Conservation (phyloP, 2,888 invertebrate species). For the Mellilla xanthometata region DNA sequence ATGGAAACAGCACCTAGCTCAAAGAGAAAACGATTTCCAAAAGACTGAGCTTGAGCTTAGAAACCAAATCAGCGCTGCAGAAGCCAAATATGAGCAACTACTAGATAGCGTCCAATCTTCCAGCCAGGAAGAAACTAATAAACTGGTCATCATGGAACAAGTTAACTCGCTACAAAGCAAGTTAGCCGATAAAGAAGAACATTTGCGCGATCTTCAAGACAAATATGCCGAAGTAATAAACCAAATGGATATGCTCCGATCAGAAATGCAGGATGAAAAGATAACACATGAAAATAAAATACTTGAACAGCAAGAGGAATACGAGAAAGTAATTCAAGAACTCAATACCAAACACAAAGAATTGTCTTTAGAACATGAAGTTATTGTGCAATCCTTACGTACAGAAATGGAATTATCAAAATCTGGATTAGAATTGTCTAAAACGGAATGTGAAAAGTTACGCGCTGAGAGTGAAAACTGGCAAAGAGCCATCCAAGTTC, state of each 20-base stretch:
- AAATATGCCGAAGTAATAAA: conserved; percentile 67
- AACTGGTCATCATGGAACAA: conserved; percentile 66
- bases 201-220: conserved; percentile 60
- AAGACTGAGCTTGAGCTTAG: conserved; percentile 74
- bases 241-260: conserved; percentile 66
- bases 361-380: conserved; percentile 43
- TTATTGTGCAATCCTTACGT: conserved; percentile 45
- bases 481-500: conserved; percentile 33
- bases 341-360: conserved; percentile 46
- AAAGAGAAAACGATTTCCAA: conserved; percentile 84
- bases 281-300: conserved; percentile 68
- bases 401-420: conserved; percentile 48
- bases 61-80: conserved; percentile 74
- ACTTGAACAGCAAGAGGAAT: conserved; percentile 69
- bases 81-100: conserved; percentile 72
- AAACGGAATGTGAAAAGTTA: conserved; percentile 50
- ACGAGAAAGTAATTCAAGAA: conserved; percentile 63
- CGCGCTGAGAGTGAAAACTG: conserved; percentile 19
- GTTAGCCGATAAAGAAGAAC: conserved; percentile 71
- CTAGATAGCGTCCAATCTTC: conserved; percentile 71
- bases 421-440: conserved; percentile 47
- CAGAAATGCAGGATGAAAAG: conserved; percentile 75
- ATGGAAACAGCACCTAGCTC: conserved; percentile 87
- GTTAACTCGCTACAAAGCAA: conserved; percentile 66
- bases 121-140: conserved; percentile 73